Evolutionary conservation across 2,113 vertebrate genomes (phyloP).

Genomic region (Bagarius yarrelli): DNA sequence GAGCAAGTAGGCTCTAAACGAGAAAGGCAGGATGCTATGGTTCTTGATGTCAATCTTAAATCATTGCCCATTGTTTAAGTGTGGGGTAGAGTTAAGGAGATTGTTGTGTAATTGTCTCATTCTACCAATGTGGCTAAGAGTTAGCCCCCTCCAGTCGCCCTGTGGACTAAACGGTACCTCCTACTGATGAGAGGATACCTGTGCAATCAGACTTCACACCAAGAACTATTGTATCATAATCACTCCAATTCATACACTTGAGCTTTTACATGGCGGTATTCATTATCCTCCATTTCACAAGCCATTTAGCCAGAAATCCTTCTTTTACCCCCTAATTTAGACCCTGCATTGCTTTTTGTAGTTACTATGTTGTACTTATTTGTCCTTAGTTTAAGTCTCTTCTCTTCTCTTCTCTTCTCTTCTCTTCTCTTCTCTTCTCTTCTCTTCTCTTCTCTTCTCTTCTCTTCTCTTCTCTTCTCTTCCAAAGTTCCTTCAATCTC

Average conservation of each 20-base stretch:
- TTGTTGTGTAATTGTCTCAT: constrained; percentile 51
- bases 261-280: constrained; percentile 38
- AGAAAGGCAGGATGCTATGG: constrained; percentile 18
- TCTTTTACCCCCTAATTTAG: constrained; percentile 33
- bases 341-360: constrained; percentile 34
- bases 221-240: constrained; percentile 71
- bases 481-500: constrained; percentile 13
- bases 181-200: constrained; percentile 58
- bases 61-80: constrained; percentile 51
- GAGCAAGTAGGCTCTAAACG: constrained; percentile 34
- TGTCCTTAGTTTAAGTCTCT: background rate
- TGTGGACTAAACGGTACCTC: constrained; percentile 46
- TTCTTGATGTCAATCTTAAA: constrained; percentile 45
- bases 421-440: background rate
- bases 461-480: constrained; percentile 12
- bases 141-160: constrained; percentile 41
- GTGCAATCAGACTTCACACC: constrained; percentile 70
- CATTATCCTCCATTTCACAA: constrained; percentile 49
- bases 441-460: constrained; percentile 53
- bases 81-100: constrained; percentile 32
- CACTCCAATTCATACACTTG: constrained; percentile 65
- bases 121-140: constrained; percentile 40
- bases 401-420: constrained; percentile 24
- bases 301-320: constrained; percentile 35
- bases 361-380: constrained; percentile 21